phyloP scores from a whole-genome alignment of 2,888 invertebrate genomes.

The Salpingus planirostris region DNA sequence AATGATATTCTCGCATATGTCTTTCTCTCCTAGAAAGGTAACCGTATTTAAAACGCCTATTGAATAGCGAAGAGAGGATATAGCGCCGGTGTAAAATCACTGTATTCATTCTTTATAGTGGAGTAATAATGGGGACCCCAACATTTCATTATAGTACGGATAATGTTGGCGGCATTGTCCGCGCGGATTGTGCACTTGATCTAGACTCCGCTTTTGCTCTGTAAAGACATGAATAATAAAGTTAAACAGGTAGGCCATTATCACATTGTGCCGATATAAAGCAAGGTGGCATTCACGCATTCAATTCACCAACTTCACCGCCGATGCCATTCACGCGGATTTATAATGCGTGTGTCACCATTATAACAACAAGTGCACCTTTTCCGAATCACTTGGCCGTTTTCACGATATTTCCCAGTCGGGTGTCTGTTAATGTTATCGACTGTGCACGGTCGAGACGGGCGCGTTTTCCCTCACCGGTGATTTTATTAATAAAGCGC shows the following conservation, averaged over 20 bases:
- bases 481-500: too few relatives aligned
- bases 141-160: slow-evolving; percentile 40
- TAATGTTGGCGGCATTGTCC: slow-evolving; percentile 39
- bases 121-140: slow-evolving; percentile 36
- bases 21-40: slow-evolving; percentile 15
- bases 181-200: slow-evolving; percentile 41
- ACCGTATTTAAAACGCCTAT: slow-evolving; percentile 12
- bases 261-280: slow-evolving; percentile 37
- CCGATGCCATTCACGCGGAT: slow-evolving; percentile 20
- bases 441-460: too few relatives aligned
- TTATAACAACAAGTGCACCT: too few relatives aligned
- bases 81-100: slow-evolving; percentile 33
- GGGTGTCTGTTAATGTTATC: too few relatives aligned
- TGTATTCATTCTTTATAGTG: slow-evolving; percentile 36
- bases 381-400: too few relatives aligned
- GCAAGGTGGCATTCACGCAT: slow-evolving; percentile 36
- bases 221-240: slow-evolving; percentile 40
- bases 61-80: slow-evolving; percentile 19
- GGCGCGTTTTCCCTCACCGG: too few relatives aligned
- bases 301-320: slow-evolving; percentile 23
- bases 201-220: slow-evolving; percentile 26
- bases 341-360: too few relatives aligned
- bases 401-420: too few relatives aligned
- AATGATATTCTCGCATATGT: too few relatives aligned
- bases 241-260: slow-evolving; percentile 40